A percentile compares a stretch with the other conserved stretches of the same genome.
phyloP scores from a whole-genome alignment of 2,888 invertebrate genomes.

The Dolichopus griseipennis region DNA sequence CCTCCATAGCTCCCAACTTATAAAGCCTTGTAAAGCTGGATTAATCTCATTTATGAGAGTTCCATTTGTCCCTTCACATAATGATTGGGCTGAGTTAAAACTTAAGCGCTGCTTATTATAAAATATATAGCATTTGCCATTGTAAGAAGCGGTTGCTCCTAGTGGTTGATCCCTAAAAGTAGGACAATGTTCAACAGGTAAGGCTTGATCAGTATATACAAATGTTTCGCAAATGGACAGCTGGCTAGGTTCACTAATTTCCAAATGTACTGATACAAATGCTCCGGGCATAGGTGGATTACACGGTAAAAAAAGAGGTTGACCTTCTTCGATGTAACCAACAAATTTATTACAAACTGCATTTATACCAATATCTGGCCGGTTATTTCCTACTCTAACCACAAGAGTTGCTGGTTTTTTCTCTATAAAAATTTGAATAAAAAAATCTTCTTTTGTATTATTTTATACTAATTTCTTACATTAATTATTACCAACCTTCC shows the following conservation, averaged over 20 bases:
- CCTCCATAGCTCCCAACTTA: constrained; percentile 90
- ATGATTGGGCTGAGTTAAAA: constrained; percentile 69
- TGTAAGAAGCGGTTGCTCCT: constrained; percentile 86
- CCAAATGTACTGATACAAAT: constrained; percentile 84
- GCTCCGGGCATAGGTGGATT: constrained; percentile 93
- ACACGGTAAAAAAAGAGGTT: constrained; percentile 84
- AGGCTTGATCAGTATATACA: constrained; percentile 84
- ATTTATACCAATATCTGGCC: constrained; percentile 84
- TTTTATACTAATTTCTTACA: too few relatives aligned
- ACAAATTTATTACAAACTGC: constrained; percentile 87
- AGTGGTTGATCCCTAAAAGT: constrained; percentile 88
- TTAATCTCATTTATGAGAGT: constrained; percentile 86
- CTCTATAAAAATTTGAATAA: constrained; percentile 45
- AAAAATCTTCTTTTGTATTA: not conserved
- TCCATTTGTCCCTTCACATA: constrained; percentile 73
- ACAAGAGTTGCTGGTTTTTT: constrained; percentile 74
- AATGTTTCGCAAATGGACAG: constrained; percentile 88
- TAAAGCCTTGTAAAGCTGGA: constrained; percentile 86
- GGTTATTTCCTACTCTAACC: constrained; percentile 84
- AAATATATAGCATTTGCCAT: constrained; percentile 91
- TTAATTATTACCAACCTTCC: too few relatives aligned
- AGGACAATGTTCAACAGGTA: constrained; percentile 86
- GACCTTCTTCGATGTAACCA: constrained; percentile 77
- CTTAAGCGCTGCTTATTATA: constrained; percentile 76
- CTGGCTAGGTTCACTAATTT: constrained; percentile 63